Evolutionary conservation across 2,888 invertebrate species (phyloP).

Genomic region (Stegana nigrithorax): DNA sequence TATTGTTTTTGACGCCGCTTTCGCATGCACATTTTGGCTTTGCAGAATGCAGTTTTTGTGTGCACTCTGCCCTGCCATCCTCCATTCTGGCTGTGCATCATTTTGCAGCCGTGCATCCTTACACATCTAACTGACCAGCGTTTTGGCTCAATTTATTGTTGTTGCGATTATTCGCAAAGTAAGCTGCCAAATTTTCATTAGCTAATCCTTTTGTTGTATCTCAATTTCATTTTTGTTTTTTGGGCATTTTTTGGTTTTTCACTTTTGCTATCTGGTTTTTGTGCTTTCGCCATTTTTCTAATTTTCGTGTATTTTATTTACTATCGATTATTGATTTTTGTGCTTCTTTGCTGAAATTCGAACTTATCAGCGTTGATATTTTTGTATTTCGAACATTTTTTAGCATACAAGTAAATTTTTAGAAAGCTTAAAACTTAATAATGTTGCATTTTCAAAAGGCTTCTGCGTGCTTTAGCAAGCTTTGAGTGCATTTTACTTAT

Average conservation of each 20-base stretch:
- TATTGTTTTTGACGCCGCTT: constrained; percentile 40
- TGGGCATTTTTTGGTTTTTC: constrained; percentile 27
- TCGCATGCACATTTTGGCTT: not conserved
- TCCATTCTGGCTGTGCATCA: not conserved
- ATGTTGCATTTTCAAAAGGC: too few species aligned
- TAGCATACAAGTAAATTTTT: too few species aligned
- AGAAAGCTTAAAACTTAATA: too few species aligned
- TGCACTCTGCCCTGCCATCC: not conserved
- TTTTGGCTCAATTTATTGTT: not conserved
- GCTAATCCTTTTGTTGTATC: too few species aligned
- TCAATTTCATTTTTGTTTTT: constrained; percentile 26
- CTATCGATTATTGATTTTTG: constrained; percentile 57
- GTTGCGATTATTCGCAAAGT: not conserved
- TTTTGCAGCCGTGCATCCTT: not conserved
- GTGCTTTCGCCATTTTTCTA: not conserved
- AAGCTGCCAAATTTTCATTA: too few species aligned
- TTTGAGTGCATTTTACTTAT: too few species aligned
- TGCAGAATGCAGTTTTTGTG: not conserved
- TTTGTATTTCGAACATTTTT: too few species aligned
- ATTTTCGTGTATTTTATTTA: constrained; percentile 28
- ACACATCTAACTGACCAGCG: not conserved
- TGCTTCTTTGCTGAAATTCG: constrained; percentile 3
- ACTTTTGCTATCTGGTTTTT: not conserved
- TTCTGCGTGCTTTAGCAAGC: too few species aligned
- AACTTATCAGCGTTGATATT: not conserved